A percentile compares a stretch with the other conserved stretches of the same genome.
These are phyloP conservation scores for Chauna torquata DNA, from an alignment of 2,113 vertebrate species.

Conservation along the genomic window DNA sequence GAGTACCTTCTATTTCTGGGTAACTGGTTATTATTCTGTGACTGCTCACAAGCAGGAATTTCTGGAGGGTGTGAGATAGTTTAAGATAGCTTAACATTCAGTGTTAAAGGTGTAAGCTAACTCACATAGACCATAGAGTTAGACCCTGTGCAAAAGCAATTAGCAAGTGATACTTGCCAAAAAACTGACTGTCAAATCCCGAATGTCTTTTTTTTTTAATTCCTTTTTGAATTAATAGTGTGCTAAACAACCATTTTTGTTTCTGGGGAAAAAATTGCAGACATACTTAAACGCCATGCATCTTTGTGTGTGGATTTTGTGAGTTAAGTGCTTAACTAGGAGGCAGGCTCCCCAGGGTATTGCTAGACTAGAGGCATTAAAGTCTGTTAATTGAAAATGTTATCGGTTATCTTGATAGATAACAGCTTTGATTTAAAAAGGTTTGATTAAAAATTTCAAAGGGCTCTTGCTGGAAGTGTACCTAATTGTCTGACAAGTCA, in stretches of 20 bases:
- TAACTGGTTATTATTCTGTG: background rate
- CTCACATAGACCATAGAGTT: accelerated
- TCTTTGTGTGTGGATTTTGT: background rate
- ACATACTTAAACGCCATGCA: background rate
- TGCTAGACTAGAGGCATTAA: background rate
- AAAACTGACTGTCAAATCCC: background rate
- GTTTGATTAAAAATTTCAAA: background rate
- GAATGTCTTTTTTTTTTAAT: background rate
- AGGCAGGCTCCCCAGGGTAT: background rate
- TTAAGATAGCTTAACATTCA: background rate
- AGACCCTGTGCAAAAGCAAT: background rate
- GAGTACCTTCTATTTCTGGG: background rate
- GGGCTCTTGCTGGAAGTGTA: background rate
- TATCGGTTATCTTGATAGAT: background rate
- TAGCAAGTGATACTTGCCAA: background rate
- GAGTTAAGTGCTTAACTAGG: background rate
- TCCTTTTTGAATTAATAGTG: background rate
- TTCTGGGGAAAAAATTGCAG: background rate
- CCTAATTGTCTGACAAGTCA: background rate
- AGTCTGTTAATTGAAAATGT: background rate
- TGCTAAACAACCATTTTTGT: background rate
- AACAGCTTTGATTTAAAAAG: background rate
- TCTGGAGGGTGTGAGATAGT: background rate
- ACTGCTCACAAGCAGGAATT: background rate
- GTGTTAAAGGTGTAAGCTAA: background rate